Evolutionary conservation across 2,113 vertebrate genomes (phyloP).

Genomic region (Apeltes quadracus): DNA sequence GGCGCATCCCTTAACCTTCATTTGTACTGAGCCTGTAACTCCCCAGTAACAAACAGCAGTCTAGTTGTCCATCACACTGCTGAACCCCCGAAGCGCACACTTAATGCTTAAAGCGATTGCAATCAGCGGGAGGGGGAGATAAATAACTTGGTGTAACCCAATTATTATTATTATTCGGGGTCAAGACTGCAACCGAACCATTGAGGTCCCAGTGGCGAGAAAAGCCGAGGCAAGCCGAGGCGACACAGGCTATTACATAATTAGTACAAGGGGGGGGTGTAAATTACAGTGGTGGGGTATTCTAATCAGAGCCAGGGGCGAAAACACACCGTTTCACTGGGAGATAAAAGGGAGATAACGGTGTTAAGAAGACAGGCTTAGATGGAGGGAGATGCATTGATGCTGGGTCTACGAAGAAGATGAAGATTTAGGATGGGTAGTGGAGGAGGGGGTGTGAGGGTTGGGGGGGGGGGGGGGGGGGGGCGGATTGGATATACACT

Average conservation of each 20-base stretch:
- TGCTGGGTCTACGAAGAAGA: conserved; percentile 8
- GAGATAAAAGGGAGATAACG: neutral
- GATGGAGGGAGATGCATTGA: neutral
- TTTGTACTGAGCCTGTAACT: conserved; percentile 24
- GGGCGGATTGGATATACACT: conserved; percentile 16
- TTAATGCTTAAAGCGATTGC: conserved; percentile 22
- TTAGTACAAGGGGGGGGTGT: conserved; percentile 38
- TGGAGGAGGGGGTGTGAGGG: neutral
- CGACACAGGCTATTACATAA: conserved; percentile 48
- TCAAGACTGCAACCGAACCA: conserved; percentile 33
- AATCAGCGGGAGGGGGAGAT: neutral
- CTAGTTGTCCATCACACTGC: neutral
- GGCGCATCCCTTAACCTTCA: conserved; percentile 43
- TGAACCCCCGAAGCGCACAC: conserved; percentile 2
- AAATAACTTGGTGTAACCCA: too few relatives aligned
- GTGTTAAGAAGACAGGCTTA: neutral
- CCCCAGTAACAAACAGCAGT: conserved; percentile 19
- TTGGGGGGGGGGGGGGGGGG: neutral
- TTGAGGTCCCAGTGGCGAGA: conserved; percentile 20
- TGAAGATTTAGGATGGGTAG: conserved; percentile 8
- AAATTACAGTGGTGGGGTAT: conserved; percentile 34
- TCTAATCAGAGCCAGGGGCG: conserved; percentile 30
- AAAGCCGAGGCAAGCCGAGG: conserved; percentile 11
- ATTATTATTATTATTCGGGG: too few relatives aligned
- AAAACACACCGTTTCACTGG: conserved; percentile 9